A percentile compares a stretch with the other conserved stretches of the same genome.
Conservation (phyloP, 1,140 invertebrate genomes). For the Anadara kagoshimensis region DNA sequence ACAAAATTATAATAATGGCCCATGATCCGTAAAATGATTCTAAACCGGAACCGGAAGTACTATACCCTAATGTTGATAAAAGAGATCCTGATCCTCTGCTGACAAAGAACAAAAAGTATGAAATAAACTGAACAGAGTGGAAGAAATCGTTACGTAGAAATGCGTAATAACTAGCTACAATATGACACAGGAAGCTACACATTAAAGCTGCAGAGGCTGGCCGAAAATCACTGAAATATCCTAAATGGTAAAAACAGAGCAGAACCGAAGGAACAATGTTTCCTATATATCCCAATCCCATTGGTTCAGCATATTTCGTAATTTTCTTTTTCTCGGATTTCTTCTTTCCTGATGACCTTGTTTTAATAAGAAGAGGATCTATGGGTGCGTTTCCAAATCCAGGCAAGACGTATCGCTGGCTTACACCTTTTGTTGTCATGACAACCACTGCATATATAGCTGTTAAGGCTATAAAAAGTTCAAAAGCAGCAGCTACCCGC, state of each 20-base stretch:
- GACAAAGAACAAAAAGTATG: slow-evolving; percentile 57
- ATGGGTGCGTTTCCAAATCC: slow-evolving; percentile 64
- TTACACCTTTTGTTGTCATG: slow-evolving; percentile 63
- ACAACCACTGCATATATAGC: slow-evolving; percentile 61
- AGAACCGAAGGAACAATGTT: slow-evolving; percentile 55
- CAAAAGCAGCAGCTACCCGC: slow-evolving; percentile 58
- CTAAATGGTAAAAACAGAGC: slow-evolving; percentile 55
- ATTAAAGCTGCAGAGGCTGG: slow-evolving; percentile 51
- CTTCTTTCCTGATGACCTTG: slow-evolving; percentile 36
- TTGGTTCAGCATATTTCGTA: slow-evolving; percentile 62
- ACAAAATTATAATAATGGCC: slow-evolving; percentile 44
- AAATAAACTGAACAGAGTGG: slow-evolving; percentile 50
- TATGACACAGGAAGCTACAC: slow-evolving; percentile 49
- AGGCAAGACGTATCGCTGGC: slow-evolving; percentile 61
- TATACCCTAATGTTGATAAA: slow-evolving; percentile 37
- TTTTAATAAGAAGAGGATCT: slow-evolving; percentile 54
- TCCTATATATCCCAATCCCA: slow-evolving; percentile 62
- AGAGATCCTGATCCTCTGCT: slow-evolving; percentile 39
- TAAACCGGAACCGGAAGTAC: slow-evolving; percentile 5
- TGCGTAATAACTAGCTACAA: slow-evolving; percentile 57
- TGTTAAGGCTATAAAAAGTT: slow-evolving; percentile 57
- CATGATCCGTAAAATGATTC: slow-evolving; percentile 58
- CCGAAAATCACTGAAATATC: slow-evolving; percentile 55
- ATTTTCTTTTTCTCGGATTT: slow-evolving; percentile 60
- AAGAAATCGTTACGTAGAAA: slow-evolving; percentile 60